phyloP scores from a whole-genome alignment of 2,888 invertebrate genomes.

The Nycteola revayana region DNA sequence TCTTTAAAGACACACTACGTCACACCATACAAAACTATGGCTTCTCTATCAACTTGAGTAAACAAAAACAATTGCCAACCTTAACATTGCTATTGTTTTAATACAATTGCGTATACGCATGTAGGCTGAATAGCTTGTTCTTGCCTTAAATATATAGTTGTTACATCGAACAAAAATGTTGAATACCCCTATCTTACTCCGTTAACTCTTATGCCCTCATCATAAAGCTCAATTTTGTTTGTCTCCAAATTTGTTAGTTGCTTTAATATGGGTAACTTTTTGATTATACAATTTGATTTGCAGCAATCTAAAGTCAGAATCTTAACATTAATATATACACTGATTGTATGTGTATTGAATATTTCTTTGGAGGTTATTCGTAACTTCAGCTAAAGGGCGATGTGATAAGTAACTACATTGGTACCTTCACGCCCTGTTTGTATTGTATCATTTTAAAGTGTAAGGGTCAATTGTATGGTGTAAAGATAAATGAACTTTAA shows the following conservation, averaged over 20 bases:
- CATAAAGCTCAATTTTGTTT: slow-evolving; percentile 5
- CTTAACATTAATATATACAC: slow-evolving; percentile 40
- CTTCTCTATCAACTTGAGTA: slow-evolving; percentile 31
- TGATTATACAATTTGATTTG: slow-evolving; percentile 28
- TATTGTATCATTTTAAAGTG: too few relatives aligned
- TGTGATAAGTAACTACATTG: not conserved
- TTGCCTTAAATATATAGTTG: slow-evolving; percentile 23
- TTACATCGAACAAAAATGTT: slow-evolving; percentile 7
- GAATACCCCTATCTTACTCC: not conserved
- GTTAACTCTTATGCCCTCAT: not conserved
- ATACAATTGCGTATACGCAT: slow-evolving; percentile 40
- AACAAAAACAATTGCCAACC: slow-evolving; percentile 40
- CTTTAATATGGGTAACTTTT: slow-evolving; percentile 2
- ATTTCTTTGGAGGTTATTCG: slow-evolving; percentile 16
- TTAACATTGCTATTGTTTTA: slow-evolving; percentile 53
- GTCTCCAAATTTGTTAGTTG: not conserved
- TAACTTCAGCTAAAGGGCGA: not conserved
- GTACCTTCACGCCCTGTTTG: too few relatives aligned
- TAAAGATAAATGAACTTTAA: too few relatives aligned
- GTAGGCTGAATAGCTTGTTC: slow-evolving; percentile 13
- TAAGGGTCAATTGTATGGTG: too few relatives aligned
- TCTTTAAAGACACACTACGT: slow-evolving; percentile 24
- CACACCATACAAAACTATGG: slow-evolving; percentile 14
- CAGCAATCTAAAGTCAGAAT: slow-evolving; percentile 38
- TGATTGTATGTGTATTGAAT: slow-evolving; percentile 33